phyloP scores from a whole-genome alignment of 2,888 invertebrate species.

The Coleophora deauratella region DNA sequence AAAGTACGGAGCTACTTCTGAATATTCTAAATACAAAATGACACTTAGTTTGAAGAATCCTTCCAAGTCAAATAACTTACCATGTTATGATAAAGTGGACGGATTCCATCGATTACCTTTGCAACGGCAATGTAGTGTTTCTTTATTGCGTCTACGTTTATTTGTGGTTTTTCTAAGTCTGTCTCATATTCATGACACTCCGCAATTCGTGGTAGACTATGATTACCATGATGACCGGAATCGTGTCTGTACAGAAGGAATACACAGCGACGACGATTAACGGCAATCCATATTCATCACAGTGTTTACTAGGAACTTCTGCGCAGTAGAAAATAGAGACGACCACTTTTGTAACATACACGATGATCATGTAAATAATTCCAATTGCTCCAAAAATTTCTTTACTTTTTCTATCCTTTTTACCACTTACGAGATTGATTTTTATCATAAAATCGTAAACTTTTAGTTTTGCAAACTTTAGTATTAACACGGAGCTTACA shows the following conservation, averaged over 20 bases:
- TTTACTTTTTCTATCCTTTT: not conserved
- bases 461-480: too few relatives aligned
- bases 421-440: not conserved
- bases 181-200: conserved; percentile 2
- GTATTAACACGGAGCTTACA: too few relatives aligned
- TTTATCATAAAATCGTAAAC: too few relatives aligned
- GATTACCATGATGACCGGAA: conserved; percentile 2
- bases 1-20: too few relatives aligned
- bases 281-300: too few relatives aligned
- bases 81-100: conserved; percentile 7
- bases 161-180: not conserved
- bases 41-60: too few relatives aligned
- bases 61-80: conserved; percentile 4
- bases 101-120: conserved; percentile 8
- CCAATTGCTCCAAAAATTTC: not conserved
- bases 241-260: not conserved
- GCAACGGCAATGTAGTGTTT: conserved; percentile 6
- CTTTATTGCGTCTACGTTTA: not conserved
- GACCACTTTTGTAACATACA: not conserved
- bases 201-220: conserved; percentile 6
- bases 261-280: too few relatives aligned
- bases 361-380: not conserved
- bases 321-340: too few relatives aligned
- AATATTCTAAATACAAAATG: too few relatives aligned
- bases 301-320: too few relatives aligned